Evolutionary conservation across 2,797 vertebrate species (phyloP), one percentile per base, ranked within the genome.

Genomic region (Hipposideros larvatus): DNA sequence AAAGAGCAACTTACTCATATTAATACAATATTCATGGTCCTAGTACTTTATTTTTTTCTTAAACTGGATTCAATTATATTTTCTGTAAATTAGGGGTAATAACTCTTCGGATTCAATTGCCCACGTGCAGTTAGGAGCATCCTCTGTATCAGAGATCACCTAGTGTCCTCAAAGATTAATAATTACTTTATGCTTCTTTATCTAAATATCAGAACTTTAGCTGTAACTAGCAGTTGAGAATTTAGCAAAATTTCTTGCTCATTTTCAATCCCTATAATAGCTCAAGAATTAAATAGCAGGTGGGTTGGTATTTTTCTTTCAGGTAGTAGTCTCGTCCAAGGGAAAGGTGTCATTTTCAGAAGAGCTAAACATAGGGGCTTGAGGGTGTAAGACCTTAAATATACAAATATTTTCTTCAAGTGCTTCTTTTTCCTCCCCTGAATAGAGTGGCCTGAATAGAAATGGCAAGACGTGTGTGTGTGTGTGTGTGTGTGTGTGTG

Each of bases 301-400:
- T 87, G 91, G 2, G n/a, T 73, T 66, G n/a, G 11, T 87, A 55
- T 79, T 97, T 97, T 96, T 82, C 61, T 80, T 95, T 96, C 74
- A 73, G 31, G 65, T 19, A 16, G 92, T 59, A 86, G 74, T 89
- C 28, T 90, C 68, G n/a, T 87, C 74, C 22, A 75, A 95, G 73
- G 51, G 37, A 87, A 96, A 96, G 51, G 13, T 95, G 41, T 94
- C 83, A 95, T 97, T 97, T 97, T 71, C 65, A 86, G 74, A 88
- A 86, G 85, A 77, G 86, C 61, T 86, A 84, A 92, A 91, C 65
- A 82, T 5, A 24, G 75, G 70, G n/a, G 11, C 71, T 94, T 87
- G 19, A 68, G 24, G 28, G 48, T 31, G 7, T 77, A 74, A 86
- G 16, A 85, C 53, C 57, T 95, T 80, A 95, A 87, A 77, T 96